Conservation (phyloP, 2,113 vertebrate species). For the Megaleporinus macrocephalus region DNA sequence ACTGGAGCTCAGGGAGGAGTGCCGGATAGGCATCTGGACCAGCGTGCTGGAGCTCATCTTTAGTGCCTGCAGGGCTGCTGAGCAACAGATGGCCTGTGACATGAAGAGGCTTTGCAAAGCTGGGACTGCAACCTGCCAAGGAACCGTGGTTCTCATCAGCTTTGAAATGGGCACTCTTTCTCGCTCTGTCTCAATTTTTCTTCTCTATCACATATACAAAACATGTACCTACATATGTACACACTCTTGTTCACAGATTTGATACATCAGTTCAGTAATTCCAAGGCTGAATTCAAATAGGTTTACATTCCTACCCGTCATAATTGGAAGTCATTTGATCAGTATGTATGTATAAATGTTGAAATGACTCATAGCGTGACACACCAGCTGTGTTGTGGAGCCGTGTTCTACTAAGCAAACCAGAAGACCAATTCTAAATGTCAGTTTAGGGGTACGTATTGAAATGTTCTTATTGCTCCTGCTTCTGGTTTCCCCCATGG, state of each 20-base stretch:
- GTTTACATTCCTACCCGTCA: no score
- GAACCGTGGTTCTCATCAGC: slow-evolving; percentile 70
- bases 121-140: slow-evolving; percentile 75
- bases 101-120: slow-evolving; percentile 76
- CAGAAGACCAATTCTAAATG: slow-evolving; percentile 2
- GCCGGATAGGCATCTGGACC: slow-evolving; percentile 54
- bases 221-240: not conserved
- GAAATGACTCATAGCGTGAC: not conserved
- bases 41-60: slow-evolving; percentile 72
- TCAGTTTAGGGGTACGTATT: slow-evolving; percentile 20
- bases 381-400: not conserved
- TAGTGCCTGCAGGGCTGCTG: slow-evolving; percentile 77
- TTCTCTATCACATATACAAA: not conserved
- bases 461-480: slow-evolving; percentile 45
- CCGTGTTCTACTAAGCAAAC: not conserved
- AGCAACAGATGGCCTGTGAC: slow-evolving; percentile 81
- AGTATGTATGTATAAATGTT: not conserved
- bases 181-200: not conserved
- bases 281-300: no score
- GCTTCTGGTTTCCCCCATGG: slow-evolving; percentile 53
- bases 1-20: slow-evolving; percentile 18
- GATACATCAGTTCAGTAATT: no score
- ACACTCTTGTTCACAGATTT: not conserved
- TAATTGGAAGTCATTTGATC: not conserved
- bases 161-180: not conserved